These are phyloP conservation scores for Sminthurinus aureus DNA, from an alignment of 2,888 invertebrate species.

Conservation along the genomic window DNA sequence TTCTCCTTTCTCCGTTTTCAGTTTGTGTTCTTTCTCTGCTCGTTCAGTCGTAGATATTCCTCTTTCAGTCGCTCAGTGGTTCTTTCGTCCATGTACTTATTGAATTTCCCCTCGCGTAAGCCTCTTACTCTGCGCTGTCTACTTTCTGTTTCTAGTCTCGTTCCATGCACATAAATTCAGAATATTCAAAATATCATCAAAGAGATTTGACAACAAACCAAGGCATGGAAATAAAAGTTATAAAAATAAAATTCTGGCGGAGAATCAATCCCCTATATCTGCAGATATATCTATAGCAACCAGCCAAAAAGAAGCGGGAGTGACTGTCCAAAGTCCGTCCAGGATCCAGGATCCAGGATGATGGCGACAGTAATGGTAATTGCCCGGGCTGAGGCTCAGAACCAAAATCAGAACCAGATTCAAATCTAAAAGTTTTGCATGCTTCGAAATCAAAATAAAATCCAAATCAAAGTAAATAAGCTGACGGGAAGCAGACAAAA, in stretches of 20 bases:
- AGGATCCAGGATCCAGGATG: too few species aligned
- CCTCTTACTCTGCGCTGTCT: not conserved
- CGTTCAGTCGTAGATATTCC: not conserved
- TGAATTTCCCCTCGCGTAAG: not conserved
- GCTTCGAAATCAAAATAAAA: constrained; percentile 26
- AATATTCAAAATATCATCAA: not conserved
- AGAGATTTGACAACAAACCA: too few species aligned
- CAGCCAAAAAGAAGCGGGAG: too few species aligned
- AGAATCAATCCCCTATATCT: too few species aligned
- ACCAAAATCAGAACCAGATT: too few species aligned
- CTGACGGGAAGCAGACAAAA: too few species aligned
- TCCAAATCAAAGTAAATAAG: constrained; percentile 12
- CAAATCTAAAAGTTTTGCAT: not conserved
- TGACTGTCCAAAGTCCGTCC: too few species aligned
- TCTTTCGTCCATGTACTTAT: constrained; percentile 1
- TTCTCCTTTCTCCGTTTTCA: not conserved
- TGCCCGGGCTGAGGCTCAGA: too few species aligned
- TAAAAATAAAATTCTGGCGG: too few species aligned
- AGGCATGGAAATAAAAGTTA: not conserved
- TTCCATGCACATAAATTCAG: not conserved
- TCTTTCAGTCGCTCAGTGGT: not conserved
- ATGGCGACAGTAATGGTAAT: too few species aligned
- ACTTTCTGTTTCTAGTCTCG: not conserved
- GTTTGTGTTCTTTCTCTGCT: too few species aligned
- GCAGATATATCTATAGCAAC: too few species aligned